These are phyloP conservation scores for Lerista edwardsae DNA, from an alignment of 2,797 vertebrate species.

Conservation along the genomic window DNA sequence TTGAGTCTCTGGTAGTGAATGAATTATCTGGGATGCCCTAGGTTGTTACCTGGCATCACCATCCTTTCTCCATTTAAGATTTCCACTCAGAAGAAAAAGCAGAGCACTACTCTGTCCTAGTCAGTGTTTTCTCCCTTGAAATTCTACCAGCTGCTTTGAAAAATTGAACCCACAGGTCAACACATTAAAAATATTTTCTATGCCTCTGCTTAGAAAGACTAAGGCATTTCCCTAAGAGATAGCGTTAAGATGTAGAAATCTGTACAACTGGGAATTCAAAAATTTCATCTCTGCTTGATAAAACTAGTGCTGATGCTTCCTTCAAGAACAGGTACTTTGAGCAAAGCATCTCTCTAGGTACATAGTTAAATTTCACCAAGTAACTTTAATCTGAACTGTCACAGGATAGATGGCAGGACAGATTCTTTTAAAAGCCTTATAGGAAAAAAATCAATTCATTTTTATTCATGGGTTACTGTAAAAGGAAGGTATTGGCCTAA, in stretches of 20 bases:
- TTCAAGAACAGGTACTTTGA: conserved; percentile 42
- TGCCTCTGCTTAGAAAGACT: conserved; percentile 48
- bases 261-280: conserved; percentile 22
- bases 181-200: neutral
- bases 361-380: neutral
- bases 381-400: conserved; percentile 27
- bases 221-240: conserved; percentile 44
- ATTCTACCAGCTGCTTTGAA: neutral
- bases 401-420: neutral
- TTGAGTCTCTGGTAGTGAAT: neutral
- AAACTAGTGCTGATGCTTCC: conserved; percentile 21
- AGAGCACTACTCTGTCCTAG: neutral
- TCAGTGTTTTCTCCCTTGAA: neutral
- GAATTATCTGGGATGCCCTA: neutral
- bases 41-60: neutral
- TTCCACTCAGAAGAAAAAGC: neutral
- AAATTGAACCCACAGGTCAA: neutral
- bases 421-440: conserved; percentile 44
- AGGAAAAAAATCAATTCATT: conserved; percentile 51
- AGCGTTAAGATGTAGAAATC: conserved; percentile 51
- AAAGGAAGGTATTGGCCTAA: conserved; percentile 51
- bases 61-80: neutral
- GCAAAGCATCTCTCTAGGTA: conserved; percentile 37
- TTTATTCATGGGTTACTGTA: conserved; percentile 66
- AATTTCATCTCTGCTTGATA: conserved; percentile 34